Evolutionary conservation across 2,888 invertebrate genomes (phyloP), one percentile per base, ranked within the genome.

Genomic region (Lithosia quadra): DNA sequence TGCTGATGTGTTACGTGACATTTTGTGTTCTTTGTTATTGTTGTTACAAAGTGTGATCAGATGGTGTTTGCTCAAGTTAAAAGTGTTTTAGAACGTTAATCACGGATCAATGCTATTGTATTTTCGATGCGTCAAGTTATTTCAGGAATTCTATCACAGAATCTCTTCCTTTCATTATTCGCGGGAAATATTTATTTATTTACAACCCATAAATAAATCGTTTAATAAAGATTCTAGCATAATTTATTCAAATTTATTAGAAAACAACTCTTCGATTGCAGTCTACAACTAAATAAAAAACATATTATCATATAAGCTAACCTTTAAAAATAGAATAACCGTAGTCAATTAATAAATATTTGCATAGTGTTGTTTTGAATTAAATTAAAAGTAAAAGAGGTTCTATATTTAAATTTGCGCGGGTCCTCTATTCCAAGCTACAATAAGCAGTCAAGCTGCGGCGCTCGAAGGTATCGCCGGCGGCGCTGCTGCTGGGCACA

Each of bases 401-500:
- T 72, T 71, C 63, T 7, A 67, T 67, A 34, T 71, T 66, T 13
- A 69, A 77, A 64, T 36, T 61, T 70, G 69, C 74, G 69, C 77
- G 69, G 67, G 71, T 75, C 58, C 39, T 76, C 68, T 75, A 36
- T 63, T 77, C 71, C 22, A 72, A 77, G 82, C 74, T 68, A 72
- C 24, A 36, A 70, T 73, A 76, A 86, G 77, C 86, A 83, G 77
- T 87, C 93, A 93, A 93, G 84, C 92, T 93, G 95, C 92, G 94
- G 87, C 93, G 95, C 66, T 92, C 94, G 82, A 88, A 91, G 86
- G 93, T 92, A 74, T 91, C 95, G 74, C 93, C 95, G 88, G 95
- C 94, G 87, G 94, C 95, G 60, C 74, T 96, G 94, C 95, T 96
- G 90, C 95, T 95, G 83, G 96, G 96, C 79, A 95, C 96, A 69